Base-by-base conservation (phyloP, 2,113 vertebrate species). In the Zapornia atra region DNA sequence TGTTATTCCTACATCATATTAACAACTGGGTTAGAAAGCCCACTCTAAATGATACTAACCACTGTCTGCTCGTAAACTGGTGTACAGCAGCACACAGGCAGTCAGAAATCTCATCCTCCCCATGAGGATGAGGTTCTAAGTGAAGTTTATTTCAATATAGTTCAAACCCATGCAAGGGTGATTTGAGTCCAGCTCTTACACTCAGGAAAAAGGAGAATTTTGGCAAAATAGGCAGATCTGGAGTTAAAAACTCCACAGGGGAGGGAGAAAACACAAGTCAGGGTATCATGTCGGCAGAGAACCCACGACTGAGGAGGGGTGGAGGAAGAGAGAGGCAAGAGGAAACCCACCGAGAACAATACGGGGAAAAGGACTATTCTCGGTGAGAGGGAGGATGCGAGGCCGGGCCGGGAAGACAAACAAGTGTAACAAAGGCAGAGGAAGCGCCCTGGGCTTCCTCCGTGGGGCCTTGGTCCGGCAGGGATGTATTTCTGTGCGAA, bases 341-440 rank as follows among this genome's bases (percentile, higher is more conserved):
- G 97, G 97, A 97, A 97, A 46, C 87, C 6, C 85, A 46, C 13
- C 5, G 68, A 95, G 89, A 97, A 96, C 95, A 97, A 97, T 97
- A 96, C 90, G 28, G 97, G 96, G 96, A 97, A 94, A 94, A 21
- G 40, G 87, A 46, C 95, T 94, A 87, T 96, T 97, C 90, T 76
- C 46, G 63, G 91, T 50, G 12, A 63, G 53, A 36, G 64, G 78
- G 96, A 97, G 92, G 92, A 92, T 20, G 92, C 57, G 36, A 70
- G 89, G 88, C 81, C 61, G 50, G 80, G 81, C 84, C 31, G 89
- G 87, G 91, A 77, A 94, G 87, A 85, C 70, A 89, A 87, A 88
- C 84, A 54, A 93, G 93, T 12, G 57, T 61, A 92, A 97, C 94
- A 96, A 97, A 96, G 76, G 87, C 91, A 68, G 79, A 73, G 88